phyloP scores from a whole-genome alignment of 2,113 vertebrate species.

The Cephalophus harveyi region DNA sequence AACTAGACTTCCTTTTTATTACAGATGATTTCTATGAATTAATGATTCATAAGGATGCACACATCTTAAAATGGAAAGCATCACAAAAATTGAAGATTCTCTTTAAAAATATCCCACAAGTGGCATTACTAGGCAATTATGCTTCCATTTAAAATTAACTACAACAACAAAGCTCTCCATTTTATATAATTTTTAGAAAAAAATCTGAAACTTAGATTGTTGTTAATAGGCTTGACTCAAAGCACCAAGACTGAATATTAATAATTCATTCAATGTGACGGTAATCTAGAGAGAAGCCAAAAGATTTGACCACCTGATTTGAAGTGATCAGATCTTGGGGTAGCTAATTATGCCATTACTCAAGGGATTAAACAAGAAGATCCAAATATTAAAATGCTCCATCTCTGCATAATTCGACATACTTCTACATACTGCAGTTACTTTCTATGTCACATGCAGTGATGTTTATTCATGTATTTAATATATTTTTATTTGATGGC shows the following conservation, averaged over 20 bases:
- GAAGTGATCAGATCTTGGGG: background rate
- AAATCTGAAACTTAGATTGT: slow-evolving; percentile 54
- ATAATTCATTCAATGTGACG: background rate
- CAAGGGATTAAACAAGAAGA: background rate
- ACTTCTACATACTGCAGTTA: background rate
- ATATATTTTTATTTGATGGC: slow-evolving; percentile 22
- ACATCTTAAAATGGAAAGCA: background rate
- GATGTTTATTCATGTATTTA: background rate
- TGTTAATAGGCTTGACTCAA: slow-evolving; percentile 45
- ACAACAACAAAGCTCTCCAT: slow-evolving; percentile 23
- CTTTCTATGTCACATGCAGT: background rate
- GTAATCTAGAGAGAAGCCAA: background rate
- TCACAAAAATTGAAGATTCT: background rate
- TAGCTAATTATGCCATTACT: slow-evolving; percentile 26
- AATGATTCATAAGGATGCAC: background rate
- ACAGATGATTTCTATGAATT: background rate
- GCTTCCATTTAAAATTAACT: slow-evolving; percentile 43
- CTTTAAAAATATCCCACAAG: background rate
- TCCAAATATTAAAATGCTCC: slow-evolving; percentile 12
- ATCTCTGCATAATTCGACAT: background rate
- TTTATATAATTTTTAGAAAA: background rate
- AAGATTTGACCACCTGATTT: slow-evolving; percentile 24
- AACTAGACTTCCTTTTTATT: background rate
- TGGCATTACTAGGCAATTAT: background rate
- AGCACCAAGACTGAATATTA: slow-evolving; percentile 50